A percentile compares a stretch with the other conserved stretches of the same genome.
Conservation (phyloP, 1,140 invertebrate genomes). For the Zaprionus ornatus region DNA sequence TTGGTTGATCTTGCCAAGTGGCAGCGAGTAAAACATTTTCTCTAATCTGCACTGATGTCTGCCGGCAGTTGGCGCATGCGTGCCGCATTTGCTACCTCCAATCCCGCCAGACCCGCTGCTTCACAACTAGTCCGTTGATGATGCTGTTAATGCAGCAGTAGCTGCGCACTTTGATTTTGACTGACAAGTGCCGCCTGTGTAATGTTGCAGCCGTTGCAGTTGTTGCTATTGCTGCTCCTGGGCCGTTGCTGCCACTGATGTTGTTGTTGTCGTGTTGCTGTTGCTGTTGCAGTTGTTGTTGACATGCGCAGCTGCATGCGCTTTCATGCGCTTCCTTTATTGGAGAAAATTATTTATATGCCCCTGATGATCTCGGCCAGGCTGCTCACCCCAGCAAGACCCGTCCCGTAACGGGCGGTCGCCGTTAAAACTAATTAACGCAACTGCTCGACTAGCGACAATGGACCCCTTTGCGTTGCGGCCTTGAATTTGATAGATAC, state of each 20-base stretch:
- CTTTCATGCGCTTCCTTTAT: constrained; percentile 77
- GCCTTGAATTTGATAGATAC: neutral
- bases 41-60: constrained; percentile 77
- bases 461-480: constrained; percentile 1
- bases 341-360: constrained; percentile 78
- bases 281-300: constrained; percentile 53
- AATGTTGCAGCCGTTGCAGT: constrained; percentile 44
- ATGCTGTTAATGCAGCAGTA: constrained; percentile 64
- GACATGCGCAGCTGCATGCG: constrained; percentile 78
- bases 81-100: constrained; percentile 63
- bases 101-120: neutral
- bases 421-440: constrained; percentile 66
- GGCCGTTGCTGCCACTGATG: constrained; percentile 7
- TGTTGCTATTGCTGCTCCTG: constrained; percentile 40
- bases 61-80: constrained; percentile 52
- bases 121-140: constrained; percentile 47
- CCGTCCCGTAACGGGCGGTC: constrained; percentile 39
- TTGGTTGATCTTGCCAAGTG: constrained; percentile 45
- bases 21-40: constrained; percentile 76
- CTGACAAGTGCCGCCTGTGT: constrained; percentile 78
- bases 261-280: constrained; percentile 36
- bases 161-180: constrained; percentile 79
- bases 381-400: neutral
- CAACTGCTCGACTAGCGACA: constrained; percentile 35
- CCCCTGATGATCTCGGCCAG: constrained; percentile 47